Evolutionary conservation across 1,140 invertebrate species (phyloP).

Genomic region (Coelopa frigida): DNA sequence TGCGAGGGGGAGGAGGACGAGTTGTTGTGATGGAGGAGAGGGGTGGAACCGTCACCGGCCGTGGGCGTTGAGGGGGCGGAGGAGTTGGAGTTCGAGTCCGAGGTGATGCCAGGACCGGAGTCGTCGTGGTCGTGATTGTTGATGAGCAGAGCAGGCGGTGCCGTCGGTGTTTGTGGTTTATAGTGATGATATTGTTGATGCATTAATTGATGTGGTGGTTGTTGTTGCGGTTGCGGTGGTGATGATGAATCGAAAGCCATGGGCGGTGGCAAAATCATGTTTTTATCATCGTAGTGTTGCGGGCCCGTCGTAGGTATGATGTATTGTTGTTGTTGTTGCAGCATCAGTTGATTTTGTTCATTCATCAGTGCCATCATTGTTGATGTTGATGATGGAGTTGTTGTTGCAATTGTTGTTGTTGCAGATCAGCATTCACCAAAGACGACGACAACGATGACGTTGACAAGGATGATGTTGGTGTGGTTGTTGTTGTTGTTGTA

Average conservation of each 20-base stretch:
- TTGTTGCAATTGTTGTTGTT: conserved; percentile 25
- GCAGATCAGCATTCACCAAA: too few relatives aligned
- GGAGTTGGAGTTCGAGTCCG: background rate
- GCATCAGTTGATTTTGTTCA: conserved; percentile 41
- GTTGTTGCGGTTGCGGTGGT: conserved; percentile 21
- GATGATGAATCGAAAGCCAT: too few relatives aligned
- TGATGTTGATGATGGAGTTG: conserved; percentile 27
- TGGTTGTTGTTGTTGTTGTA: background rate
- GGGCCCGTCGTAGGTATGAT: conserved; percentile 29
- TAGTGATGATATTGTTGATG: background rate
- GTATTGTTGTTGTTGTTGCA: conserved; percentile 37
- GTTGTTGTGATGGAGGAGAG: background rate
- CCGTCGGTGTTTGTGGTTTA: conserved; percentile 15
- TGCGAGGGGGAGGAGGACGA: too few relatives aligned
- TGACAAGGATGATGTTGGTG: conserved; percentile 1
- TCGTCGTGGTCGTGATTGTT: conserved; percentile 5
- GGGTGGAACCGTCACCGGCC: too few relatives aligned
- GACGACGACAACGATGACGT: too few relatives aligned
- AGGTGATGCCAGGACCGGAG: background rate
- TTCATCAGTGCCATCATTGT: conserved; percentile 36
- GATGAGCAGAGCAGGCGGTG: conserved; percentile 2
- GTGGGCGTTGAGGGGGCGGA: background rate
- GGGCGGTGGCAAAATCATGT: too few relatives aligned
- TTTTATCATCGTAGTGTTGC: too few relatives aligned
- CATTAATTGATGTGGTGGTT: conserved; percentile 16